Base-by-base conservation (phyloP, 2,797 vertebrate genomes). In the Cetoscarus ocellatus region DNA sequence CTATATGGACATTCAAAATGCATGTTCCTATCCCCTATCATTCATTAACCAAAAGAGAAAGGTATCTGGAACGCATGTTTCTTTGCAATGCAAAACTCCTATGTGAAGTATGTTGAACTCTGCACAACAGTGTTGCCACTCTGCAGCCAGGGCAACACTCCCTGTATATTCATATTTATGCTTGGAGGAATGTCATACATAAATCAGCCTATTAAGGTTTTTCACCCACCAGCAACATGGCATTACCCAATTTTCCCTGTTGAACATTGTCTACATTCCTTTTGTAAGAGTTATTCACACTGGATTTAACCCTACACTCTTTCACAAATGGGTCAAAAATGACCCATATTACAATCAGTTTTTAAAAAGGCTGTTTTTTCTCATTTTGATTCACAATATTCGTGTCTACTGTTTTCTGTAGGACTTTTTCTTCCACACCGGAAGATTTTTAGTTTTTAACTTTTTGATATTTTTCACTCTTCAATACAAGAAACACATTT, bases 1-100 rank as follows among this genome's bases (percentile, higher is more conserved):
- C 69, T 86, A 77, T 81, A 85, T 79, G 76, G 70, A 78, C 82
- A 87, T 90, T 92, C 67, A 40, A 76, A 90, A 85, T 84, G 78
- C 73, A 69, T 76, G 75, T 77, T 73, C 76, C 79, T 64, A 61
- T 75, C 61, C n/a, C 61, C 74, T 61, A 73, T 80, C 63, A 79
- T 79, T 79, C 82, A 88, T 81, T 79, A 88, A 79, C 71, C 72
- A 73, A 79, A 71, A 78, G 72, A 77, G 70, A 82, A 83, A 77
- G 59, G 67, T 73, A 44, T 80, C 55, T 64, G 65, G 66, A 77
- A 85, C 79, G 66, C 73, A 62, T 74, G 75, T 80, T 78, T 72
- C 62, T 69, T 67, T 75, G 39, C 7, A 14, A 53, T 27, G 61
- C 75, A 58, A 70, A 61, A 80, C 68, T 75, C 51, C 13, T 60